Evolutionary conservation across 2,113 vertebrate species (phyloP), one percentile per base, ranked within the genome.

Genomic region (Peromyscus maniculatus): DNA sequence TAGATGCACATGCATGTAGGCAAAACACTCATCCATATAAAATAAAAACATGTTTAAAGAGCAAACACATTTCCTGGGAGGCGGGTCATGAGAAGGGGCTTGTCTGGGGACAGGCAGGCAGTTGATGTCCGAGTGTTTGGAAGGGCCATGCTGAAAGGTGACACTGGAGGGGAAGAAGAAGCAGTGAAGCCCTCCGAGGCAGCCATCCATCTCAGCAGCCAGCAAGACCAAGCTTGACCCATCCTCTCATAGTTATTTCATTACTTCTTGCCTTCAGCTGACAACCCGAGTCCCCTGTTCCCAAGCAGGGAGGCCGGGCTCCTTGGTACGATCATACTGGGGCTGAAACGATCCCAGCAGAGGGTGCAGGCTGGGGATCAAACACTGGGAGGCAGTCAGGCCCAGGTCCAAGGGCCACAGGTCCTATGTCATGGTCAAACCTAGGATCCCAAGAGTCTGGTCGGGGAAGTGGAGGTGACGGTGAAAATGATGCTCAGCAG

Each of bases 311-410:
- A 39, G 36, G 28, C 80, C 19, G 36, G 36, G 39, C 26, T 39
- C 19, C 15, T n/a, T 2, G 2, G 59, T n/a, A 39, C 49, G 66
- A 77, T 33, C 16, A 36, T 6, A 26, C 3, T 5, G 0, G 28
- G 13, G n/a, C 69, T 79, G 55, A 55, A 28, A 62, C 13, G 15
- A 21, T 19, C 75, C 0, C 3, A 2, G 28, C n/a, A 1, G 1
- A 28, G 21, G 72, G 11, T 0, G 0, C 26, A 19, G 4, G 0
- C 0, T 24, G 28, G 39, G 87, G 19, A 24, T 72, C 39, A 22
- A n/a, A n/a, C 12, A 22, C 2, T 5, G 5, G n/a, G 7, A 43
- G 78, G 69, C 55, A 24, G 66, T 28, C 11, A 66, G 11, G 78
- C 64, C 77, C 52, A 26, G n/a, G 39, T 66, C 36, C 9, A 46